Conservation (phyloP, 2,888 invertebrate genomes). For the Cryptocephalus primarius region DNA sequence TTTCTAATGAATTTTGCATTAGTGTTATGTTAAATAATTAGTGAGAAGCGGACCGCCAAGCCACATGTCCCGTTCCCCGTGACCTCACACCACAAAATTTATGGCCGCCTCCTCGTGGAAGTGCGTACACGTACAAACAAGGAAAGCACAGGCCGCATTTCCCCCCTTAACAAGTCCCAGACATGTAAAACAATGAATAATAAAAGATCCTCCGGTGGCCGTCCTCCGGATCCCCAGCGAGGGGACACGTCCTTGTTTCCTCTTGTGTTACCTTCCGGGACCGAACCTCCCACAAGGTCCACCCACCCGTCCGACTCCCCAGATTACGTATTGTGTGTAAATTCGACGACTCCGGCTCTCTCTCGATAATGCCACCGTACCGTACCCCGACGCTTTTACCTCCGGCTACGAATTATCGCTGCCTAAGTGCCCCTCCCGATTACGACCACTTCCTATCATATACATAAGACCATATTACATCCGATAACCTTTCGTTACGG, state of each 20-base stretch:
- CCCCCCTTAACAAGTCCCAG: conserved; percentile 13
- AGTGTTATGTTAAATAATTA: too few relatives aligned
- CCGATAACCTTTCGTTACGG: too few relatives aligned
- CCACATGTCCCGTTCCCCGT: neutral
- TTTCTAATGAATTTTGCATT: too few relatives aligned
- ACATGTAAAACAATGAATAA: conserved; percentile 16
- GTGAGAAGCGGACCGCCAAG: too few relatives aligned
- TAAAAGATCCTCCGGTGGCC: conserved; percentile 14
- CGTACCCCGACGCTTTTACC: too few relatives aligned
- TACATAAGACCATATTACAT: too few relatives aligned
- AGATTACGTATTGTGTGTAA: too few relatives aligned
- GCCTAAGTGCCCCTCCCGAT: too few relatives aligned
- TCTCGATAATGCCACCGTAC: too few relatives aligned
- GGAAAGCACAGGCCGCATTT: conserved; percentile 13
- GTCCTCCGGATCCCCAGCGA: conserved; percentile 4
- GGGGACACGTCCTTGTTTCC: neutral
- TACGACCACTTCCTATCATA: too few relatives aligned
- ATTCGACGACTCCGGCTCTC: too few relatives aligned
- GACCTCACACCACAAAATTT: neutral
- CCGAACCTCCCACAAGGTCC: neutral
- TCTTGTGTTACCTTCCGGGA: neutral
- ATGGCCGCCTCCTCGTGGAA: neutral
- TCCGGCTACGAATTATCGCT: too few relatives aligned
- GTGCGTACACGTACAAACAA: conserved; percentile 9
- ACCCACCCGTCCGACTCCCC: neutral